phyloP scores from a whole-genome alignment of 2,113 vertebrate genomes.

The Chrysochloris asiatica region DNA sequence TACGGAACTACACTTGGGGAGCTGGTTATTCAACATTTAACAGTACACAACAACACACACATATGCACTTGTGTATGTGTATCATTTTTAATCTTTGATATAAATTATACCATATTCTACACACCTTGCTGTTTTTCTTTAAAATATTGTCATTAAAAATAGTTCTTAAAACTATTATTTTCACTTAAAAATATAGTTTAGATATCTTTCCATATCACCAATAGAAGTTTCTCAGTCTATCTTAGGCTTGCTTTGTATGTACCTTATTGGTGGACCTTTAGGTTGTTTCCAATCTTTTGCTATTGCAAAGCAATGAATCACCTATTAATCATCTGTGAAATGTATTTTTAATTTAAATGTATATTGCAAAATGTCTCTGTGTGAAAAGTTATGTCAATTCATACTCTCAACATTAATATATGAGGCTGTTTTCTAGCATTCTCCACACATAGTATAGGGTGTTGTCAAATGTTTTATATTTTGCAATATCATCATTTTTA shows the following conservation, averaged over 20 bases:
- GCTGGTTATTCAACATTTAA: background rate
- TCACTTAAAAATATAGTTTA: background rate
- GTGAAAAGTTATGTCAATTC: background rate
- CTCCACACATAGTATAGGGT: background rate
- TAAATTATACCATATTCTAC: background rate
- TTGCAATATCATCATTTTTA: background rate
- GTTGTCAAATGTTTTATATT: constrained; percentile 19
- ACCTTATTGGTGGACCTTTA: background rate
- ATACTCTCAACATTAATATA: background rate
- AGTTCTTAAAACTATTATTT: no score
- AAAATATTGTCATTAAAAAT: no score
- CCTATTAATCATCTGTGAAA: constrained; percentile 1
- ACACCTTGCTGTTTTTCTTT: background rate
- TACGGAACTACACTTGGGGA: background rate
- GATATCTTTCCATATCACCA: background rate
- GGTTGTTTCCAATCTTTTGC: background rate
- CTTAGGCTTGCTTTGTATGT: background rate
- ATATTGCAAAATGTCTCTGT: constrained; percentile 1
- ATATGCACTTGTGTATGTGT: background rate
- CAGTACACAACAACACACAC: background rate
- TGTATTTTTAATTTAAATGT: background rate
- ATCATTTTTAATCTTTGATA: no score
- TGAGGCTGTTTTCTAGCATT: background rate
- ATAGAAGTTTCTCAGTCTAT: background rate
- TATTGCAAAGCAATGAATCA: background rate